Base-by-base conservation (phyloP, 2,113 vertebrate species). In the Notarius lentiginosus region DNA sequence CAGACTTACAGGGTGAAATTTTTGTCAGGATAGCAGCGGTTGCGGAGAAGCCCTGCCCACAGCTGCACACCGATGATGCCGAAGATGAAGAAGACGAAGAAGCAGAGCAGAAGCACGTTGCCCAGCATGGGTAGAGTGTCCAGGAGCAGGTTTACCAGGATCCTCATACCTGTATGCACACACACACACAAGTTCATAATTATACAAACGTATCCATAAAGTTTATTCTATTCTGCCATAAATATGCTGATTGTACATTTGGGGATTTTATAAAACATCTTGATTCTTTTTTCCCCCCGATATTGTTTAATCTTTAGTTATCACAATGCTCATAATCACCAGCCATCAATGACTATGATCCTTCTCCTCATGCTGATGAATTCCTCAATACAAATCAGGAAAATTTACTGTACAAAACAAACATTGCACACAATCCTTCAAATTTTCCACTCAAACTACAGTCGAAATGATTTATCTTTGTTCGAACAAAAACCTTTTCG, bases 51-150 rank as follows among this genome's bases (percentile, higher is more conserved):
- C 76, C 97, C 97, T 0, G 96, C 96, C 96, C 97, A 97, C 83
- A 97, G 95, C 94, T 97, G 97, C 24, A 97, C 97, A 0, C 96
- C 96, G 0, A 97, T 96, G 1, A 97, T 97, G 72, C 97, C 97
- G 0, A 97, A 97, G 92, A 97, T 96, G 95, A 97, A 97, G 94
- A 97, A 97, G 91, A 97, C 97, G 5, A 97, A 97, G 94, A 97
- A 97, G 92, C 96, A 97, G 82, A 97, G 94, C 79, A 97, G 94
- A 27, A 97, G 96, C 47, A 97, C 96, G 0, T 97, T 97, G 87
- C 97, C 96, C 72, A 97, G 93, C 97, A 97, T 97, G 91, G 97
- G 97, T 92, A 97, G 94, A 3, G 97, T 97, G 92, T 97, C 97
- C 93, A 97, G 92, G 85, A 97, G 96, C 93, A 97, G 93, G 10